Evolutionary conservation across 2,888 invertebrate genomes (phyloP).

Genomic region (Eueremaeus valkanovi): DNA sequence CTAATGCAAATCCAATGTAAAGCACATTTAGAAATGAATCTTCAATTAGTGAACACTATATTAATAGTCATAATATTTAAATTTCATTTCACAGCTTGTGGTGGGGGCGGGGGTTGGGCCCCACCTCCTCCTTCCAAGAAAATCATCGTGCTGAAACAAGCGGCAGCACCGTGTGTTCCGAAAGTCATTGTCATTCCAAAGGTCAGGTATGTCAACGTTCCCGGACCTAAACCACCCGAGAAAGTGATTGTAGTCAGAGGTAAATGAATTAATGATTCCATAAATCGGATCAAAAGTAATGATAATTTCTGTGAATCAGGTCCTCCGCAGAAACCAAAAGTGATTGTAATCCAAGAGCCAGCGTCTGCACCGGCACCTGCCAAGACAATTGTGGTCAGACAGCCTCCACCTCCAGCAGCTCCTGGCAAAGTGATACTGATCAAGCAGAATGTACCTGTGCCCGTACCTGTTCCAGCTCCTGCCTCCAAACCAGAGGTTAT

Average conservation of each 20-base stretch:
- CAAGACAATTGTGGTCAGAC: conserved; percentile 23
- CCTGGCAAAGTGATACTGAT: not conserved
- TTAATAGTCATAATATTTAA: not conserved
- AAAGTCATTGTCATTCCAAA: conserved; percentile 12
- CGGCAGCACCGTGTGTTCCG: not conserved
- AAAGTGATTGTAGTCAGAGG: conserved; percentile 14
- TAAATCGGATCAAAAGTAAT: too few species aligned
- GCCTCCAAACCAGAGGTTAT: not conserved
- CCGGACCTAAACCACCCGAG: conserved; percentile 10
- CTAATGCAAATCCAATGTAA: too few species aligned
- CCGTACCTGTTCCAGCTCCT: not conserved
- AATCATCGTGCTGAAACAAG: not conserved
- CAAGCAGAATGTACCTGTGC: not conserved
- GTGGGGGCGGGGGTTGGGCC: not conserved
- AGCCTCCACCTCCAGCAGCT: not conserved
- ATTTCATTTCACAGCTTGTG: not conserved
- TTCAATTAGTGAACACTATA: not conserved
- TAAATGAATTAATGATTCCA: too few species aligned
- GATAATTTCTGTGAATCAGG: too few species aligned
- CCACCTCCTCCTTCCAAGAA: conserved; percentile 4
- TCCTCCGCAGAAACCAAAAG: not conserved
- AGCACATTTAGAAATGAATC: not conserved
- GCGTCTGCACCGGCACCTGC: not conserved
- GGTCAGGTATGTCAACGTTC: not conserved
- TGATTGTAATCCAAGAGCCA: conserved; percentile 8